A percentile compares a stretch with the other conserved stretches of the same genome.
These are phyloP conservation scores for Pavo muticus DNA, from an alignment of 2,113 vertebrate genomes.

Conservation along the genomic window DNA sequence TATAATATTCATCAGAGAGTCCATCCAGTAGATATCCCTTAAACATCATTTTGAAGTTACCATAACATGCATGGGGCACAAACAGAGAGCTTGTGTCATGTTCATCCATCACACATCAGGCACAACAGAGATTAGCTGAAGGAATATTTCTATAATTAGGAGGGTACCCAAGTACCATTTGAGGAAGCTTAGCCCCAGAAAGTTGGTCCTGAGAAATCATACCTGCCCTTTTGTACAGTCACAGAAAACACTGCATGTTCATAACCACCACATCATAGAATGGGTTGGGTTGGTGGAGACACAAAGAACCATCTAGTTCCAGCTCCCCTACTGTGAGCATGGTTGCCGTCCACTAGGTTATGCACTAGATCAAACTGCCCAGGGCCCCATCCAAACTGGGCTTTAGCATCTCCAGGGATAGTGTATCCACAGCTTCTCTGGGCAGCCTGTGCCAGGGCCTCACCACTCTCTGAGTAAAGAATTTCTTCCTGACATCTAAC, in stretches of 20 bases:
- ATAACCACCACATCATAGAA: not conserved
- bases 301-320: no score
- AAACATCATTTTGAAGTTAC: not conserved
- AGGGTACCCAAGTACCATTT: not conserved
- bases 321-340: not conserved
- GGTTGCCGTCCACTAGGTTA: not conserved
- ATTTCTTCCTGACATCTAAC: not conserved
- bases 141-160: not conserved
- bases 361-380: not conserved
- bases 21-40: not conserved
- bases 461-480: not conserved
- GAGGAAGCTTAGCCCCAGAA: not conserved
- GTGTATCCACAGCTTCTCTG: not conserved
- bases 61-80: not conserved
- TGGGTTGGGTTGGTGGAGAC: not conserved
- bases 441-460: not conserved
- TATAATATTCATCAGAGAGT: not conserved
- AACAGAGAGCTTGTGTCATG: not conserved
- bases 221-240: not conserved
- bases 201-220: not conserved
- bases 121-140: not conserved
- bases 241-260: not conserved
- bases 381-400: not conserved
- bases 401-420: not conserved
- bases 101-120: not conserved